Base-by-base conservation (phyloP, 2,113 vertebrate species). In the Lepus europaeus region DNA sequence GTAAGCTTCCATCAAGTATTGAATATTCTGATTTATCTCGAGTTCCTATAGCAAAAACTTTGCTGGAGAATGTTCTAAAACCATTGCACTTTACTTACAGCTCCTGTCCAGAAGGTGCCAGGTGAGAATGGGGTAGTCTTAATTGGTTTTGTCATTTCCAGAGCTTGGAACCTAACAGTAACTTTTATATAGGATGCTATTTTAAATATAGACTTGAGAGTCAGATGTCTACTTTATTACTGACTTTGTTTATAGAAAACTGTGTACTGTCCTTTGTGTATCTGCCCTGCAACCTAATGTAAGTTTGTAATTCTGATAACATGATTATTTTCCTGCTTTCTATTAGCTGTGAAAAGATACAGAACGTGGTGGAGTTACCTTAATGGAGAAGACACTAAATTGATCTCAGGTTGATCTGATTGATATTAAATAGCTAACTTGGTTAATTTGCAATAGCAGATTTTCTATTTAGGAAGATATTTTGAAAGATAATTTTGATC, bases 61-160 rank as follows among this genome's bases (percentile, higher is more conserved):
- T 99, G 98, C 98, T 99, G 98, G 99, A 99, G 98, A 99, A 99
- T 99, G 99, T 99, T 96, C 98, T 99, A 96, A 99, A 99, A 97
- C 99, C 99, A 96, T 98, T 99, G 99, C 99, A 99, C 99, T 99
- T 99, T 99, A 99, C 98, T 7, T 99, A 99, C 98, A 98, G 97
- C 98, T 99, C 99, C 98, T 99, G 99, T 97, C 98, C 99, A 97
- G 98, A 98, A 96, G 98, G 98, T 97, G 98, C 99, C 97, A 99
- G 99, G 99, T 99, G 98, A 98, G 94, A 11, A 25, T 14, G 91
- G 6, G 56, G 12, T 14, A 9, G 0, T 5, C 45, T 17, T 51
- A 90, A 2, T 49, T 1, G n/a, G 4, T 63, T 66, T 73, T 85
- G 36, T 78, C 11, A 5, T 33, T 56, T 56, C 20, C 1, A 9